A percentile compares a stretch with the other conserved stretches of the same genome.
phyloP scores from a whole-genome alignment of 1,140 invertebrate species.

The Bilobella aurantiaca region DNA sequence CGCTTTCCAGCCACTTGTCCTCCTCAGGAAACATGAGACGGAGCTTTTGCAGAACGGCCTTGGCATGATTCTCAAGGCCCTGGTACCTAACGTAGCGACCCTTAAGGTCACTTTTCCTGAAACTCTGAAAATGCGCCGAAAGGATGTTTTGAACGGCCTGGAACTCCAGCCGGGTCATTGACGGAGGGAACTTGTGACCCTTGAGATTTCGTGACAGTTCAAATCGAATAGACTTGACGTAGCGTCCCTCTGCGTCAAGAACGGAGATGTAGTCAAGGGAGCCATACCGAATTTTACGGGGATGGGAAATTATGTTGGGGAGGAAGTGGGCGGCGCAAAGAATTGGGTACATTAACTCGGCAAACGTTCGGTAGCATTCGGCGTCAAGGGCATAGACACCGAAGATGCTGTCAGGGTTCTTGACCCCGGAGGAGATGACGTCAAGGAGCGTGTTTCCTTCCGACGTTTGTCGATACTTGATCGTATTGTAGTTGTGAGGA shows the following conservation, averaged over 20 bases:
- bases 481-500: background rate
- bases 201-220: background rate
- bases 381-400: background rate
- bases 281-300: background rate
- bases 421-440: background rate
- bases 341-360: background rate
- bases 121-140: background rate
- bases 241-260: background rate
- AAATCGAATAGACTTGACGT: background rate
- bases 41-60: background rate
- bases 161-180: background rate
- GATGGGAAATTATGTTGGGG: background rate
- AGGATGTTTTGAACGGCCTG: background rate
- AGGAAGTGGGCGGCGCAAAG: background rate
- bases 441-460: background rate
- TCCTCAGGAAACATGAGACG: background rate
- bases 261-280: background rate
- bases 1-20: background rate
- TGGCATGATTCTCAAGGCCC: background rate
- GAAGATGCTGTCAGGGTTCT: background rate
- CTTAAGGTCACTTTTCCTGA: background rate
- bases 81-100: background rate
- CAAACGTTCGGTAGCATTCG: background rate
- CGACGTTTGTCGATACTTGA: background rate
- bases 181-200: background rate